Evolutionary conservation across 1,140 invertebrate genomes (phyloP).

Genomic region (Lucilia cuprina): DNA sequence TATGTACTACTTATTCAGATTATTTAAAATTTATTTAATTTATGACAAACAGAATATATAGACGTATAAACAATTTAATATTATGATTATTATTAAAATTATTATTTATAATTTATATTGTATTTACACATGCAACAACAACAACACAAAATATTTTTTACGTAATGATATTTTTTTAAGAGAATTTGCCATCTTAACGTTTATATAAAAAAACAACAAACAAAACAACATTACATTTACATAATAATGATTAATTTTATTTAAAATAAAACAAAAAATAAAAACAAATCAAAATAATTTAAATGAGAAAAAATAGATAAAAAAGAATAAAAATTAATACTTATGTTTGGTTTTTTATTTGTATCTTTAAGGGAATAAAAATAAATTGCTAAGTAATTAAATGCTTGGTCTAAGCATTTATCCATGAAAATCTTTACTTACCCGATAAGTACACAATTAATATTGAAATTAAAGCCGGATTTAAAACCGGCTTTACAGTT

Average conservation of each 20-base stretch:
- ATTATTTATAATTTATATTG: constrained; percentile 26
- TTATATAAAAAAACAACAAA: background rate
- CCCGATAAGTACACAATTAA: too few species aligned
- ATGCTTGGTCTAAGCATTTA: too few species aligned
- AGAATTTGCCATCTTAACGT: constrained; percentile 33
- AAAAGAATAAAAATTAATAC: background rate
- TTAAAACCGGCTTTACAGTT: too few species aligned
- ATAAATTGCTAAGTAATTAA: too few species aligned
- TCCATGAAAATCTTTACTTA: too few species aligned
- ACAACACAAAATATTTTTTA: constrained; percentile 35
- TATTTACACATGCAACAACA: constrained; percentile 35
- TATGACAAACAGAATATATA: background rate
- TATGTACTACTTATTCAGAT: constrained; percentile 17
- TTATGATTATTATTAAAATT: background rate
- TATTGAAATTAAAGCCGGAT: too few species aligned
- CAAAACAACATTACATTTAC: constrained; percentile 18
- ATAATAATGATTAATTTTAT: constrained; percentile 20
- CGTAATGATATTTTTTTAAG: constrained; percentile 32
- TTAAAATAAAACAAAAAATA: constrained; percentile 17
- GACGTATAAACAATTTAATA: background rate
- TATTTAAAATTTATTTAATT: constrained; percentile 23
- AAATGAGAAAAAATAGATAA: background rate
- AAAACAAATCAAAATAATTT: constrained; percentile 19
- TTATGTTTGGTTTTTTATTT: too few species aligned
- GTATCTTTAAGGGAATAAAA: too few species aligned